Base-by-base conservation (phyloP, 1,140 invertebrate species). In the Tetraneura akinire region DNA sequence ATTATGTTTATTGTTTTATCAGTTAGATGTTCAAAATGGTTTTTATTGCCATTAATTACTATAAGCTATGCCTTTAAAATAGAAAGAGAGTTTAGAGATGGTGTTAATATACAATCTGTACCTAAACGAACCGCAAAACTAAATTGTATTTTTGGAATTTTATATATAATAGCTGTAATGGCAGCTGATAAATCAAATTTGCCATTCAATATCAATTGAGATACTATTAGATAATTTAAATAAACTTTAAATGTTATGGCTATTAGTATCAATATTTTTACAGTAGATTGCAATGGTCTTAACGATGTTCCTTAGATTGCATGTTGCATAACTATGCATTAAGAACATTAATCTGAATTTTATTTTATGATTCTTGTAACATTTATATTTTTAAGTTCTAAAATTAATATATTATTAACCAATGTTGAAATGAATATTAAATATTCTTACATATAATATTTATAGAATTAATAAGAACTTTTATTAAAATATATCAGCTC, bases 91-190 rank as follows among this genome's bases (percentile, higher is more conserved):
- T 98, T 97, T 85, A 89, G 96, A 73, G 89, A 89, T 82, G 89
- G 91, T 51, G 89, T 91, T 80, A 91, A 90, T 55, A 92, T 97
- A 86, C 89, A 91, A 83, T 88, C 88, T 86, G 91, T 98, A 80
- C 96, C 96, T 2, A 90, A 92, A 83, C 90, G 93, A 86, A 96
- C 96, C 49, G 96, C 96, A 16, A 92, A 92, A 85, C 87, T 98
- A 13, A 98, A 98, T 87, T 91, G 96, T 82, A 93, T 92, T 86
- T 92, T 98, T 86, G 96, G 95, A 53, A 89, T 96, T 85, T 89
- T 96, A 71, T 97, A 96, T 85, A 91, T 96, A 80, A 85, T 95
- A 51, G 91, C 94, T 70, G 92, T 92, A 81, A 84, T 87, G 53
- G 83, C 87, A 5, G 86, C 85, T 3, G 82, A 84, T 42, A 81